Evolutionary conservation across 1,140 invertebrate genomes (phyloP), one percentile per base, ranked within the genome.

Genomic region (Procambarus clarkii): DNA sequence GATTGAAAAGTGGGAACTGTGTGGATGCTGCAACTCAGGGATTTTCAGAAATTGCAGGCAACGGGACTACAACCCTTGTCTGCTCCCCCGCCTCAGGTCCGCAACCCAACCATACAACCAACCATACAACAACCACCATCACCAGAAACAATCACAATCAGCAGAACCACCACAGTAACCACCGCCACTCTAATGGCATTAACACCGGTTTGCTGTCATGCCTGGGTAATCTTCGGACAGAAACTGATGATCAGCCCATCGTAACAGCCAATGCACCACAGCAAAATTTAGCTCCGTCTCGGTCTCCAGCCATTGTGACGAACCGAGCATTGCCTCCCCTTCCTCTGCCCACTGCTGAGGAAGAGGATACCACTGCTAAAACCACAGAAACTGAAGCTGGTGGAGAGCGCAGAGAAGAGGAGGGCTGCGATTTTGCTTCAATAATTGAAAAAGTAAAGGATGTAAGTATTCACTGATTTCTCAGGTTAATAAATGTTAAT

Each of bases 391-490:
- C 69, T 64, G 88, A 82, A 94, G 94, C 78, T 64, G 92, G 93
- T 77, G 91, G 92, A 94, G 15, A 94, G 94, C 89, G 89, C 21
- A 86, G 89, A 93, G 94, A 77, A 93, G 94, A 3, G 94, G 94
- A 74, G 94, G 94, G 81, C 93, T 94, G 86, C 86, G 97, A 98
- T 94, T 98, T 98, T 95, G 97, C 98, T 24, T 97, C 97, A 4
- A 98, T 97, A 92, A 98, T 98, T 93, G 97, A 98, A 94, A 97
- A 97, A 96, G 98, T 98, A 34, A 98, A 98, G 96, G 97, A 98
- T 95, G 97, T 98, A 95, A 96, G 97, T 96, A 92, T 21, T 9
- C 60, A 18, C 24, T 13, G 13, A 58, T 86, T 24, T 3, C 64
- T 69, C 4, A 34, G 69, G 24, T 74, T n/a, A 34, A 74, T 13